Evolutionary conservation across 2,113 vertebrate species (phyloP), one percentile per base, ranked within the genome.

Genomic region (Camelus bactrianus): DNA sequence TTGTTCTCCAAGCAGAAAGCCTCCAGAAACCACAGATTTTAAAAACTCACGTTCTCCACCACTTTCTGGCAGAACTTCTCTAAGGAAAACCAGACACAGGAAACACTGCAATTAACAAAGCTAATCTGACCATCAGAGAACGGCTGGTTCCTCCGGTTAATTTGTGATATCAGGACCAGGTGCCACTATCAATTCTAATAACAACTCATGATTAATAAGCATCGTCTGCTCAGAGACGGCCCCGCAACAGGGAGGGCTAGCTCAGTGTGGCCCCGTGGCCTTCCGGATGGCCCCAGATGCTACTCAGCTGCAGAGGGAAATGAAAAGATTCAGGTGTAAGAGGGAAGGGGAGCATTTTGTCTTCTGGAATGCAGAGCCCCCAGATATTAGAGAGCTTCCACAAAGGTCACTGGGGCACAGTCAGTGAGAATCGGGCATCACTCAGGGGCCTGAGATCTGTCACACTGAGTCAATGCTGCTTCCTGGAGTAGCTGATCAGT

Each of bases 171-270:
- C 72, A 76, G 82, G 32, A 19, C 20, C 65, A 28, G 77, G 77
- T 3, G 5, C 62, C 20, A 8, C 12, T 52, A 65, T 50, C 72
- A 9, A 8, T 62, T 79, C 62, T 46, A 60, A 72, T 0, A 17
- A 17, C 0, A 1, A 58, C 30, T 65, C 24, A 0, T 30, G 48
- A 67, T 62, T 54, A 62, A 56, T 17, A 17, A 1, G 0, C 0
- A 0, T 48, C 2, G 0, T 50, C 56, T 54, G 20, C 30, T 48
- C 72, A 38, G 50, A 56, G 52, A 67, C 13, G 20, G 5, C 17
- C 11, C 70, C 38, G 10, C 24, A 1, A 30, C 3, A 48, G 54
- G 42, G 15, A 32, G 4, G 30, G n/a, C 12, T 2, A 50, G 76
- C 48, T 80, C 13, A 0, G 14, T 0, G 8, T 24, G n/a, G 35